Conservation (phyloP, 2,888 invertebrate genomes). For the Eupithecia centaureata region DNA sequence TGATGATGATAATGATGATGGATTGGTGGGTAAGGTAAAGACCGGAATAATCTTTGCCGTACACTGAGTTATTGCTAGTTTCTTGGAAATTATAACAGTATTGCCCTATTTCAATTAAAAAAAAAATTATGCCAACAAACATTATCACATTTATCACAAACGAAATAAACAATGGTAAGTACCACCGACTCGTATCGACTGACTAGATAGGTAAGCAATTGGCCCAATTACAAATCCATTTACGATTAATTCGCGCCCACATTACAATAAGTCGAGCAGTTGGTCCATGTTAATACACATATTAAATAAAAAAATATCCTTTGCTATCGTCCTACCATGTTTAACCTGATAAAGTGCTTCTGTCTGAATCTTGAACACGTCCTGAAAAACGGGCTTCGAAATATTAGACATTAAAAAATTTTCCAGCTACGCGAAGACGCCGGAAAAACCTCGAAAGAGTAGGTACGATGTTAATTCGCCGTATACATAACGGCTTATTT, state of each 20-base stretch:
- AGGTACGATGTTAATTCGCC: not conserved
- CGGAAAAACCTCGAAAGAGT: not conserved
- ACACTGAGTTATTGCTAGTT: too few relatives aligned
- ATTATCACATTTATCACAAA: not conserved
- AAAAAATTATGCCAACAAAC: not conserved
- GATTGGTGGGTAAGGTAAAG: too few relatives aligned
- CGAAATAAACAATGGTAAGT: not conserved
- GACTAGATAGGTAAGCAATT: constrained; percentile 16
- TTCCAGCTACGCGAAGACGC: too few relatives aligned
- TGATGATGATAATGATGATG: too few relatives aligned
- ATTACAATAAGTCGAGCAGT: constrained; percentile 22
- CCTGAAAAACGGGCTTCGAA: not conserved
- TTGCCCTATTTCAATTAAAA: too few relatives aligned
- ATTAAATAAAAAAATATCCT: not conserved
- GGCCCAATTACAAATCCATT: constrained; percentile 33
- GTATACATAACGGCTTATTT: not conserved
- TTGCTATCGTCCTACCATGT: too few relatives aligned
- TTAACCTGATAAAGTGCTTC: not conserved
- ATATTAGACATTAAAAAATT: too few relatives aligned
- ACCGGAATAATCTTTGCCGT: not conserved
- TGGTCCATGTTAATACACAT: not conserved
- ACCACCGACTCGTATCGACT: not conserved
- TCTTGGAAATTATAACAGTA: too few relatives aligned
- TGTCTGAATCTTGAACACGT: not conserved
- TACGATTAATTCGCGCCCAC: constrained; percentile 23